phyloP scores from a whole-genome alignment of 2,888 invertebrate species.

The Peribatodes rhomboidaria region DNA sequence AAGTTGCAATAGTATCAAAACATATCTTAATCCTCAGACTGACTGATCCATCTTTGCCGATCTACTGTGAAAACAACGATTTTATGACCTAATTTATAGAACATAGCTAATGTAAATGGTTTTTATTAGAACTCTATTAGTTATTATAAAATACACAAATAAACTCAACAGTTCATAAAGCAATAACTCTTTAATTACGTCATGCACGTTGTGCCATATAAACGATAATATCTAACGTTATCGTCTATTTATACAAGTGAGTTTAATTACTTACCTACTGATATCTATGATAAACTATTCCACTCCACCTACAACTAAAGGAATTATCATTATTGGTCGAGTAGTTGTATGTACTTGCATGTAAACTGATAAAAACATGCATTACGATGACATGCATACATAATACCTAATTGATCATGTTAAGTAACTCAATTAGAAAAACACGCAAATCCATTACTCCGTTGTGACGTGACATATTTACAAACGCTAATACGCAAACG shows the following conservation, averaged over 20 bases:
- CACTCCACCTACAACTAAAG: not conserved
- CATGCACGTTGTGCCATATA: not conserved
- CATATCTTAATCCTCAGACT: too few species aligned
- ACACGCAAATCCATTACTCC: too few species aligned
- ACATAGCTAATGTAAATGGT: too few species aligned
- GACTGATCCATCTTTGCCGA: too few species aligned
- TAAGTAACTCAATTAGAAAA: too few species aligned
- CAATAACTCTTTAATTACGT: not conserved
- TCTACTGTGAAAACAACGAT: too few species aligned
- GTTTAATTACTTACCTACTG: slow-evolving; percentile 3
- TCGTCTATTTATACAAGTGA: slow-evolving; percentile 2
- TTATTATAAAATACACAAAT: not conserved
- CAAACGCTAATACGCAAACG: too few species aligned
- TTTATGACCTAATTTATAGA: too few species aligned
- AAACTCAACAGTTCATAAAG: not conserved
- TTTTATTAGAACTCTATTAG: too few species aligned
- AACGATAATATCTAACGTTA: slow-evolving; percentile 14
- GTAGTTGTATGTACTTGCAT: not conserved
- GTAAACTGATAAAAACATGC: not conserved
- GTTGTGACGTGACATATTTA: too few species aligned
- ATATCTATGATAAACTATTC: slow-evolving; percentile 13
- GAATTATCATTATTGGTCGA: slow-evolving; percentile 1
- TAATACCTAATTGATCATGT: too few species aligned
- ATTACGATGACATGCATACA: not conserved
- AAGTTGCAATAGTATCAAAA: too few species aligned